A percentile compares a stretch with the other conserved stretches of the same genome.
phyloP scores from a whole-genome alignment of 2,113 vertebrate species.

The Ornithorhynchus anatinus region DNA sequence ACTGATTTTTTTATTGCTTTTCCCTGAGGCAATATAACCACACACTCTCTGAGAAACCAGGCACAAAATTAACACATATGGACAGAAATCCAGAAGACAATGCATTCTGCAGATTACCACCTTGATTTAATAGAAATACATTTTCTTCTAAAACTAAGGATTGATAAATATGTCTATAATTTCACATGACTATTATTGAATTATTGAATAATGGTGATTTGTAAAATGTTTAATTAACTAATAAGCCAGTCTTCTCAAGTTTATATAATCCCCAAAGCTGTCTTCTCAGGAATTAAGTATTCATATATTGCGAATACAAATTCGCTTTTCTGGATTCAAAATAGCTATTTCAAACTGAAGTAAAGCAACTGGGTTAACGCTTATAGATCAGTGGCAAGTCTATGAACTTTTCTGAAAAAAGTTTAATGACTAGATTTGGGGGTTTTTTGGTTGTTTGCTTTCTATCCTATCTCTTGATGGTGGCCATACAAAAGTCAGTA shows the following conservation, averaged over 20 bases:
- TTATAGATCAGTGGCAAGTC: too few species aligned
- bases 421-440: too few species aligned
- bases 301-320: too few species aligned
- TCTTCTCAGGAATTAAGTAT: not conserved
- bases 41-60: constrained; percentile 45
- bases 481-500: too few species aligned
- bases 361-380: too few species aligned
- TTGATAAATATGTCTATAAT: too few species aligned
- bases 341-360: too few species aligned
- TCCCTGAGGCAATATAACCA: constrained; percentile 61
- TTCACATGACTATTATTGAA: too few species aligned
- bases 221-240: not conserved
- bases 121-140: not conserved
- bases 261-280: not conserved
- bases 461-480: too few species aligned
- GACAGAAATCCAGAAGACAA: constrained; percentile 33
- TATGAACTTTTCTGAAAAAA: too few species aligned
- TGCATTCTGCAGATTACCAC: constrained; percentile 19
- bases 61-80: constrained; percentile 36
- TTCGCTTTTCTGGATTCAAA: too few species aligned
- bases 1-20: constrained; percentile 61
- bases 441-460: too few species aligned
- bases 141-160: not conserved
- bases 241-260: not conserved
- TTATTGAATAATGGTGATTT: not conserved